Percentiles rank a stretch among this genome's conserved stretches.
Conservation (phyloP, 2,888 invertebrate species). For the Drosophila antonietae region DNA sequence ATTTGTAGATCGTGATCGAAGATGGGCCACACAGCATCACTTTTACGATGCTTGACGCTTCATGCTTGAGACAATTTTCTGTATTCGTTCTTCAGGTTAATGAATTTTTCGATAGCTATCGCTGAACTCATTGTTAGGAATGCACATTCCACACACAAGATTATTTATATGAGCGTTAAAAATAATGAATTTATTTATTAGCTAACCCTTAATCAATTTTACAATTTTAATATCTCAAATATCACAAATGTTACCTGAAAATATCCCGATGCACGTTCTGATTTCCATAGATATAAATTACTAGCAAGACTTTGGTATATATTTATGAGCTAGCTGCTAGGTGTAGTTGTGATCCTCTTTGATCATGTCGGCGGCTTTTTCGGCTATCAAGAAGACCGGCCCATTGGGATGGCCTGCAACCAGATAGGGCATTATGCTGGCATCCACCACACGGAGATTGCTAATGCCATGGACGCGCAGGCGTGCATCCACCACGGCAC, state of each 20-base stretch:
- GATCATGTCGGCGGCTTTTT: slow-evolving; percentile 87
- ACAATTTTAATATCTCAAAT: neutral
- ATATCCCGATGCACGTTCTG: neutral
- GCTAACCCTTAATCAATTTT: neutral
- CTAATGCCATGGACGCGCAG: slow-evolving; percentile 85
- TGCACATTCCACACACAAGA: neutral
- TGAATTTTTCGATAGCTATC: neutral
- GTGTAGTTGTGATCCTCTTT: slow-evolving; percentile 84
- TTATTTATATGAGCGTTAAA: neutral
- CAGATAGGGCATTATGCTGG: slow-evolving; percentile 86
- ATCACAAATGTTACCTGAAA: neutral
- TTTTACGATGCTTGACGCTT: neutral
- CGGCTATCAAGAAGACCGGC: slow-evolving; percentile 86
- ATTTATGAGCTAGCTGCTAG: neutral
- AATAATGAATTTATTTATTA: neutral
- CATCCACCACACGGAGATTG: slow-evolving; percentile 86
- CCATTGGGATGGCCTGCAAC: slow-evolving; percentile 86
- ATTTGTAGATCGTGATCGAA: neutral
- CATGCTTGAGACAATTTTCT: neutral
- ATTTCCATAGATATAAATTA: too few species aligned
- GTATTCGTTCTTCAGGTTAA: neutral
- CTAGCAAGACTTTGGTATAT: slow-evolving; percentile 2
- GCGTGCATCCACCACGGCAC: slow-evolving; percentile 88
- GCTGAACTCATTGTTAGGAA: neutral
- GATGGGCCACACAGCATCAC: neutral